Conservation (phyloP, 2,797 vertebrate genomes). For the Eulemur albifrons region DNA sequence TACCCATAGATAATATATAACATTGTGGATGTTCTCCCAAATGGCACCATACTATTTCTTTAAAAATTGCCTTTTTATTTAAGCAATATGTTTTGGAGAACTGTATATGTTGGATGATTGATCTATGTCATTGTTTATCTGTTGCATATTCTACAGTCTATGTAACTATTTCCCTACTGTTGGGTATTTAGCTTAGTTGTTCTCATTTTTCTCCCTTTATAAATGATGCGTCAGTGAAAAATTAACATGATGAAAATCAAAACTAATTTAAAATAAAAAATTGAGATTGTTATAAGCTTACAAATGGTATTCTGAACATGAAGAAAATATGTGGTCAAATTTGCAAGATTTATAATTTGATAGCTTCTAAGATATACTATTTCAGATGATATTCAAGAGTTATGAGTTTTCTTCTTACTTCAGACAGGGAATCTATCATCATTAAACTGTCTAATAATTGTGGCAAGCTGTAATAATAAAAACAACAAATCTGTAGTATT, state of each 20-base stretch:
- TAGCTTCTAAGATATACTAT: background rate
- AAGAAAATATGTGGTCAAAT: background rate
- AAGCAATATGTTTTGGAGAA: background rate
- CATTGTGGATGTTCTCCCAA: background rate
- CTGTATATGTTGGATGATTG: background rate
- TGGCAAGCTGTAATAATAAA: background rate
- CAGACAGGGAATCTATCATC: background rate
- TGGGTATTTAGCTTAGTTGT: background rate
- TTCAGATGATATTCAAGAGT: background rate
- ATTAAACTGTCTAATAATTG: background rate
- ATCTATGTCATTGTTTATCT: background rate
- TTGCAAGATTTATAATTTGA: conserved; percentile 19
- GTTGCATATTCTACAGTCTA: background rate
- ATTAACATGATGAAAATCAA: background rate
- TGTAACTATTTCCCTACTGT: background rate
- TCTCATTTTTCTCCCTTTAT: background rate
- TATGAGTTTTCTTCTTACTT: background rate
- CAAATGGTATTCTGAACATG: background rate
- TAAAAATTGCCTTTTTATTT: background rate
- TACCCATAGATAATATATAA: background rate
- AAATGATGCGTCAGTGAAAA: background rate
- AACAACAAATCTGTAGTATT: background rate
- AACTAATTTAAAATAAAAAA: conserved; percentile 23
- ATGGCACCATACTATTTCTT: background rate
- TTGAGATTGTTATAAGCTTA: background rate